These are phyloP conservation scores for Clamator glandarius DNA, from an alignment of 2,797 vertebrate genomes.

Conservation along the genomic window DNA sequence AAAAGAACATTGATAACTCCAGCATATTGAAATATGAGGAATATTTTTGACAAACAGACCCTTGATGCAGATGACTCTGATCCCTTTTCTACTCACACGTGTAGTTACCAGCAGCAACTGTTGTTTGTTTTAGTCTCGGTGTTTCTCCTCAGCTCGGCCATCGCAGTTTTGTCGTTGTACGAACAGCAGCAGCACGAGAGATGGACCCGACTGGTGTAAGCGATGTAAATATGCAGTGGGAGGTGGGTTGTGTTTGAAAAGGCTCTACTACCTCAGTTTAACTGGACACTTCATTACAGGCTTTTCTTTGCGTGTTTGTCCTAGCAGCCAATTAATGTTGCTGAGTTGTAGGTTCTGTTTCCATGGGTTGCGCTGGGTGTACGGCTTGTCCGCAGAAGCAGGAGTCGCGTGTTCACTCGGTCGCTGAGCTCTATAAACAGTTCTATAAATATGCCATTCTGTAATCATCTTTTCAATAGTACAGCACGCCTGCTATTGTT, in stretches of 20 bases:
- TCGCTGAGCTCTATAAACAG: neutral
- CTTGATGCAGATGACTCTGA: conserved; percentile 40
- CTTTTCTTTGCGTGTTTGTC: conserved; percentile 28
- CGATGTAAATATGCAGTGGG: conserved; percentile 71
- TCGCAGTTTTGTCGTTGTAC: conserved; percentile 45
- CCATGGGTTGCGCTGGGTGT: neutral
- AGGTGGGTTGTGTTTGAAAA: conserved; percentile 70
- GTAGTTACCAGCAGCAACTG: conserved; percentile 46
- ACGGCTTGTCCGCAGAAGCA: neutral
- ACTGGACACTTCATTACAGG: conserved; percentile 71
- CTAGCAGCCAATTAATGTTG: conserved; percentile 19
- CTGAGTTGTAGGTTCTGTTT: conserved; percentile 3
- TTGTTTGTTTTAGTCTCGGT: conserved; percentile 45
- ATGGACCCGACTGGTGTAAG: conserved; percentile 73
- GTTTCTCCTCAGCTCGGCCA: conserved; percentile 38
- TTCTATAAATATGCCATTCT: neutral
- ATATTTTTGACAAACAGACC: conserved; percentile 45
- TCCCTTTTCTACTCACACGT: conserved; percentile 58
- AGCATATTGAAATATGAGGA: neutral
- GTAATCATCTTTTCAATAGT: neutral
- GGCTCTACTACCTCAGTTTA: conserved; percentile 82
- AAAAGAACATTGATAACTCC: conserved; percentile 14
- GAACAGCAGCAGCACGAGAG: conserved; percentile 51
- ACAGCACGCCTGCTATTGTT: neutral
- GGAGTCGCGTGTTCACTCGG: neutral